Percentiles rank a stretch among this genome's conserved stretches.
Evolutionary conservation across 2,888 invertebrate species (phyloP).

Genomic region (Aporophyla nigra): DNA sequence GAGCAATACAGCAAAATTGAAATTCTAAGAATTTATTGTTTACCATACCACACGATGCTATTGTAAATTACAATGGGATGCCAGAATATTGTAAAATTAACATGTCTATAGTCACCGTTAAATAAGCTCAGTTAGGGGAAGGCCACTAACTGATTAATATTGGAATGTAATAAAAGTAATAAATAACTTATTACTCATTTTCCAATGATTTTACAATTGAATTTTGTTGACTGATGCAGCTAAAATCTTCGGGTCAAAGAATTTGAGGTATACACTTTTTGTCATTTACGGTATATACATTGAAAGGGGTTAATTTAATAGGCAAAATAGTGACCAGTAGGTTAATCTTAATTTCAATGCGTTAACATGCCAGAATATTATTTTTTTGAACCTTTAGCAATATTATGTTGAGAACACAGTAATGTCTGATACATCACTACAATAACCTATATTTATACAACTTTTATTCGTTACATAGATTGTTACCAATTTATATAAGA

Average conservation of each 20-base stretch:
- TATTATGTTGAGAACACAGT: neutral
- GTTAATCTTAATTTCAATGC: too few relatives aligned
- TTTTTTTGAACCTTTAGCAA: neutral
- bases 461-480: conserved; percentile 30
- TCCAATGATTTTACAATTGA: neutral
- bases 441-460: neutral
- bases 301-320: neutral
- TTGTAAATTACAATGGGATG: neutral
- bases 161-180: conserved; percentile 15
- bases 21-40: neutral
- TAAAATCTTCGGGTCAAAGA: neutral
- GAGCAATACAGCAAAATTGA: neutral
- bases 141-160: conserved; percentile 18
- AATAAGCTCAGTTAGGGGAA: neutral
- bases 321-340: neutral
- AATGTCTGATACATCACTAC: neutral
- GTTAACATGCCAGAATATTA: neutral
- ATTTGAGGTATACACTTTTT: neutral
- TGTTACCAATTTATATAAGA: too few relatives aligned
- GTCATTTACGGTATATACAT: neutral
- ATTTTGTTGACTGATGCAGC: neutral
- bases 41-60: neutral
- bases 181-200: conserved; percentile 28
- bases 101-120: neutral
- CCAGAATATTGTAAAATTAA: neutral